Conservation (phyloP, 2,888 invertebrate genomes). For the Falcaria lacertinaria region DNA sequence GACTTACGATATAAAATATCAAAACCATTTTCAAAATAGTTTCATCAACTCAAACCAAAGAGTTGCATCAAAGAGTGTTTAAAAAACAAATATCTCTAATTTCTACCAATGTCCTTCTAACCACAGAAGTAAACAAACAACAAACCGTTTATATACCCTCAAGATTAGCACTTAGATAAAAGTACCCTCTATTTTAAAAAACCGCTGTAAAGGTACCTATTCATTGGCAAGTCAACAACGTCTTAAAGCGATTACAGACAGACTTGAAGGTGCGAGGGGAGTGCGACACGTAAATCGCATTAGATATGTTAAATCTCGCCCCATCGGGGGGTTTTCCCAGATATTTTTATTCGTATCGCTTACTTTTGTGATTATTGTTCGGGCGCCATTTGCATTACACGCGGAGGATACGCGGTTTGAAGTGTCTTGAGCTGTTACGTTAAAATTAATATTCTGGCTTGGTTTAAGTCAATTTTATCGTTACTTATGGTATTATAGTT, state of each 20-base stretch:
- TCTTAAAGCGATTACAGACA: slow-evolving; percentile 74
- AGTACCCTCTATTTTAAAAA: slow-evolving; percentile 8
- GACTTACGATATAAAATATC: too few species aligned
- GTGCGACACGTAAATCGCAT: slow-evolving; percentile 75
- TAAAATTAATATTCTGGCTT: too few species aligned
- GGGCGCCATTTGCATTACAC: slow-evolving; percentile 68
- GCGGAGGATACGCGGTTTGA: slow-evolving; percentile 14
- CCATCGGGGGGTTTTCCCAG: slow-evolving; percentile 55
- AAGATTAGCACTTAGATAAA: slow-evolving; percentile 8
- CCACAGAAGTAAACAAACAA: slow-evolving; percentile 3
- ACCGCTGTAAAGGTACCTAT: slow-evolving; percentile 23
- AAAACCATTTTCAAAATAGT: too few species aligned
- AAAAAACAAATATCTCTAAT: too few species aligned
- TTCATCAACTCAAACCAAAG: too few species aligned
- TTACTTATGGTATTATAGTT: too few species aligned
- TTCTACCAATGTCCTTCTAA: slow-evolving; percentile 1
- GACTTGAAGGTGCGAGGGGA: slow-evolving; percentile 54
- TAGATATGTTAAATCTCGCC: slow-evolving; percentile 75
- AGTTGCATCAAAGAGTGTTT: too few species aligned
- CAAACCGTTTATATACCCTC: slow-evolving; percentile 8
- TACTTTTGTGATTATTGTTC: slow-evolving; percentile 76
- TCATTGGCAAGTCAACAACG: slow-evolving; percentile 50
- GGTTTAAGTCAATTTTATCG: too few species aligned
- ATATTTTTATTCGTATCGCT: slow-evolving; percentile 78
- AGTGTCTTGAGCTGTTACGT: slow-evolving; percentile 21